Evolutionary conservation across 2,888 invertebrate species (phyloP).

Genomic region (Lithodes maja): DNA sequence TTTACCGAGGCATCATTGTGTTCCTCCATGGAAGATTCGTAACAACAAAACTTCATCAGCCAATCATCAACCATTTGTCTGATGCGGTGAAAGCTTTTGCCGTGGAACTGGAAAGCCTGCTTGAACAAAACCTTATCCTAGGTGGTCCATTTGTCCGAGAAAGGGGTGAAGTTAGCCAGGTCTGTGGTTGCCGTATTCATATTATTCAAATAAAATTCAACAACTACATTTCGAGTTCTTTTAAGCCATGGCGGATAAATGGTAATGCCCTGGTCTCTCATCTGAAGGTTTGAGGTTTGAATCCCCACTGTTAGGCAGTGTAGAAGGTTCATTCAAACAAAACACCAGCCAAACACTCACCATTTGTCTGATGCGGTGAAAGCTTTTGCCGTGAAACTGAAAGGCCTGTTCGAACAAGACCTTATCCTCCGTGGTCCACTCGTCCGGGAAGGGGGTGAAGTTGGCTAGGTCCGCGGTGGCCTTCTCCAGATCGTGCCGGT

Average conservation of each 20-base stretch:
- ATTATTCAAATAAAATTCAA: slow-evolving; percentile 76
- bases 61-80: slow-evolving; percentile 89
- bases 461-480: slow-evolving; percentile 95
- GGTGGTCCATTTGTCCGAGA: slow-evolving; percentile 98
- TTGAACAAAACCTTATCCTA: slow-evolving; percentile 99
- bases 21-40: no score
- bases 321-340: no score
- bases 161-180: slow-evolving; percentile 96
- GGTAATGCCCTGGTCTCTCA: no score
- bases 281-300: no score
- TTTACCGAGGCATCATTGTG: no score
- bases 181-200: slow-evolving; percentile 93
- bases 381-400: slow-evolving; percentile 98
- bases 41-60: not conserved
- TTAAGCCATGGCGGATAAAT: no score
- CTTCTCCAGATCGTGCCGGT: slow-evolving; percentile 94
- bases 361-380: slow-evolving; percentile 97
- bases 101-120: slow-evolving; percentile 98
- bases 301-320: no score
- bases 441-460: slow-evolving; percentile 97
- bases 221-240: no score
- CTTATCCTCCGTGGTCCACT: slow-evolving; percentile 98
- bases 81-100: slow-evolving; percentile 97
- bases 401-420: slow-evolving; percentile 98
- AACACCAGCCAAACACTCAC: slow-evolving; percentile 77